phyloP scores from a whole-genome alignment of 2,113 vertebrate species.

The Ploceus nigricollis region DNA sequence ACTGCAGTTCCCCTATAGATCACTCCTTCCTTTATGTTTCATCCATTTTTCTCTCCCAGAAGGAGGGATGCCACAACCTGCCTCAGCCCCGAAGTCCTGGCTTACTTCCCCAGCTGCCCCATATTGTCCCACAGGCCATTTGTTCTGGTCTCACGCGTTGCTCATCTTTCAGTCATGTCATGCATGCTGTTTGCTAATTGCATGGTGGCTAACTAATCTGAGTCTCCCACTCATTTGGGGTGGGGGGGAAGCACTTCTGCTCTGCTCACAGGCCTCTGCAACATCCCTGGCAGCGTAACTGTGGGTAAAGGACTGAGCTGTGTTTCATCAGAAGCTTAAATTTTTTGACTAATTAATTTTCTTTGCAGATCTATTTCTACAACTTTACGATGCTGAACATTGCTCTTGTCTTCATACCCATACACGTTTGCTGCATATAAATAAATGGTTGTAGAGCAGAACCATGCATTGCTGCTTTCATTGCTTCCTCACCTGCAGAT shows the following conservation, averaged over 20 bases:
- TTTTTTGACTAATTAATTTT: not conserved
- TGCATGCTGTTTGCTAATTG: not conserved
- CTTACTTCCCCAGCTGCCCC: not conserved
- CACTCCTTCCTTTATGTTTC: not conserved
- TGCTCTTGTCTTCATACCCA: not conserved
- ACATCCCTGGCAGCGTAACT: not conserved
- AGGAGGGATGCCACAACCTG: not conserved
- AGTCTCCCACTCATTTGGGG: not conserved
- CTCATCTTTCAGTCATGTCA: not conserved
- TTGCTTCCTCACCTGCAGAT: not conserved
- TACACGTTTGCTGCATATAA: not conserved
- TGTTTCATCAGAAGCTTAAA: not conserved
- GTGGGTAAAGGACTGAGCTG: not conserved
- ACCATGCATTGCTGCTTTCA: fast-evolving
- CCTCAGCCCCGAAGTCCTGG: not conserved
- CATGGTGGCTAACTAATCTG: not conserved
- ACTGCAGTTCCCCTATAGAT: not conserved
- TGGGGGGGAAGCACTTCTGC: not conserved
- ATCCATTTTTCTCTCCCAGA: not conserved
- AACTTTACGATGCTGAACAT: not conserved
- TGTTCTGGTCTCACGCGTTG: not conserved
- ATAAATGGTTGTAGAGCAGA: not conserved
- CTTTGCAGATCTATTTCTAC: not conserved
- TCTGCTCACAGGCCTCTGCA: not conserved
- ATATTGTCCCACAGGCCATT: not conserved